Evolutionary conservation across 2,113 vertebrate species (phyloP), one percentile per base, ranked within the genome.

Genomic region (Pycnonotus jocosus): DNA sequence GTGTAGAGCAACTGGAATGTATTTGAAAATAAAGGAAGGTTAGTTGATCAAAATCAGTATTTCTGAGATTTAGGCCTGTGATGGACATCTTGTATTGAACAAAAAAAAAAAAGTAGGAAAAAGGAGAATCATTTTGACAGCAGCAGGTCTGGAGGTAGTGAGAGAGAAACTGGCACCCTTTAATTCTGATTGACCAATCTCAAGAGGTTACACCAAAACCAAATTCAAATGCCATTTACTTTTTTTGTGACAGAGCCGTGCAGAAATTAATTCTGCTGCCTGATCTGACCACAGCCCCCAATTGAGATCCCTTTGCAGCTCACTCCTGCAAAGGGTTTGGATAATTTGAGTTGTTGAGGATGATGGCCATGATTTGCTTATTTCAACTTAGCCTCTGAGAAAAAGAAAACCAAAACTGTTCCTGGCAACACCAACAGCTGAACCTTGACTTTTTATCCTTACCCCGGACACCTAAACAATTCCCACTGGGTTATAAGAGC

Each of bases 11-110:
- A 74, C 68, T 92, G 83, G 65, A 94, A 95, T 42, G 86, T 74
- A 95, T 82, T 42, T 95, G 92, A 95, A 96, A 97, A 96, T 86
- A 92, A 96, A 91, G 79, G 79, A 82, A 58, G n/a, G 71, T 40
- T 90, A 82, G 76, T 28, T 93, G 90, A 93, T 95, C 92, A 91
- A 95, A 96, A 95, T 58, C 72, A 54, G 57, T 73, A 74, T 89
- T 89, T 95, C 65, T 58, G 65, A 92, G 74, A 86, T 79, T 40
- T 21, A 71, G 90, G 81, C 61, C 68, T 54, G 38, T 95, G 95
- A 96, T 81, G 90, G 93, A 95, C 94, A 95, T 42, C 74, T 86
- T 56, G 35, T 38, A 86, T 30, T 70, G 86, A 86, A 80, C 31
- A 42, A 22, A 35, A 74, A 66, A 35, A 74, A 66, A 80, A 58